Conservation (phyloP, 2,888 invertebrate genomes). For the Saturnia pavonia region DNA sequence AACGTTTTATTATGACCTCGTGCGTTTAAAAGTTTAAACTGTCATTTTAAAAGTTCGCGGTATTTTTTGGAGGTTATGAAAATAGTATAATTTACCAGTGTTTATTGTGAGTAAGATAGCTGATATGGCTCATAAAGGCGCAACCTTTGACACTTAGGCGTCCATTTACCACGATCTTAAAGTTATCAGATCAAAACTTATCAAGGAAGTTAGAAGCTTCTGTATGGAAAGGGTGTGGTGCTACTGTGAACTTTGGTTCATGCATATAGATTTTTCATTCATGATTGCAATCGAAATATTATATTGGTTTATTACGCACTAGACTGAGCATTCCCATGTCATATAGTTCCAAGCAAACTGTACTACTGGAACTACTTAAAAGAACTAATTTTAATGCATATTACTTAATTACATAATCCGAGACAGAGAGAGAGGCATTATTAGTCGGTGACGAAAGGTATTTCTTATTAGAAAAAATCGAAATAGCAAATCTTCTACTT, state of each 20-base stretch:
- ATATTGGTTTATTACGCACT: too few relatives aligned
- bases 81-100: slow-evolving; percentile 5
- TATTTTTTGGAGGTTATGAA: slow-evolving; percentile 8
- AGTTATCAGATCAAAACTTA: slow-evolving; percentile 73
- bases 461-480: too few relatives aligned
- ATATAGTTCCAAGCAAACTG: too few relatives aligned
- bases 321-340: too few relatives aligned
- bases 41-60: slow-evolving; percentile 3
- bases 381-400: too few relatives aligned
- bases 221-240: slow-evolving; percentile 33
- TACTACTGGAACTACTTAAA: too few relatives aligned
- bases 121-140: slow-evolving; percentile 46
- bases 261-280: neutral
- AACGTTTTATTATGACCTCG: neutral
- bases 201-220: slow-evolving; percentile 52
- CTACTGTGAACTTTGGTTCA: slow-evolving; percentile 26
- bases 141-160: slow-evolving; percentile 53
- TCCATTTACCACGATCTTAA: slow-evolving; percentile 51
- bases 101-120: slow-evolving; percentile 33
- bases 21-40: slow-evolving; percentile 15
- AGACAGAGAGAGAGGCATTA: too few relatives aligned
- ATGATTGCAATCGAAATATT: too few relatives aligned
- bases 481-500: too few relatives aligned
- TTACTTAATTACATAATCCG: too few relatives aligned
- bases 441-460: too few relatives aligned